phyloP scores from a whole-genome alignment of 1,140 invertebrate genomes.

The Brachionus asplanchnoidis region DNA sequence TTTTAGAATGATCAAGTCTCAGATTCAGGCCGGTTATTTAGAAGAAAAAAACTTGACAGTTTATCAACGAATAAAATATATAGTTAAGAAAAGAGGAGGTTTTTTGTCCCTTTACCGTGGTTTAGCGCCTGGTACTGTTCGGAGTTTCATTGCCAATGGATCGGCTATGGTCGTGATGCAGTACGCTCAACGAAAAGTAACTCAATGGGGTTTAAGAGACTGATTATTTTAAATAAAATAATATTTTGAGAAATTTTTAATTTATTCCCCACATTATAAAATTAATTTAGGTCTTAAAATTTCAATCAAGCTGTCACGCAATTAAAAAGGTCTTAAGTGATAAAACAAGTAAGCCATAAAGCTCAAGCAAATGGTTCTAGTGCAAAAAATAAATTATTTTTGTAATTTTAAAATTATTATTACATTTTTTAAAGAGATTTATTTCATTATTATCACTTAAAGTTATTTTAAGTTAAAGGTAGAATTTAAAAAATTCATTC shows the following conservation, averaged over 20 bases:
- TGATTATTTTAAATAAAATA: slow-evolving; percentile 31
- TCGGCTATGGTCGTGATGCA: slow-evolving; percentile 53
- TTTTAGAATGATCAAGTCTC: slow-evolving; percentile 49
- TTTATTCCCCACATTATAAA: background rate
- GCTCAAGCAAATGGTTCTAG: background rate
- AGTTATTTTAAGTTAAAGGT: background rate
- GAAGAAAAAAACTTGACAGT: slow-evolving; percentile 48
- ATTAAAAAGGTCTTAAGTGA: background rate
- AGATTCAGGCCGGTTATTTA: slow-evolving; percentile 50
- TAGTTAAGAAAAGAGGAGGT: slow-evolving; percentile 48
- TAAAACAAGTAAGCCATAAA: background rate
- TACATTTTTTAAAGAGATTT: background rate
- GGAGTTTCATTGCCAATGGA: slow-evolving; percentile 52
- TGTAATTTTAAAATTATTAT: background rate
- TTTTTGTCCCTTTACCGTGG: slow-evolving; percentile 50
- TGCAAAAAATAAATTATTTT: background rate
- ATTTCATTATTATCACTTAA: background rate
- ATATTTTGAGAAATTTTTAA: background rate
- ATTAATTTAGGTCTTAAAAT: background rate
- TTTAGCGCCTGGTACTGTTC: slow-evolving; percentile 48
- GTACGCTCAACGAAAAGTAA: slow-evolving; percentile 51
- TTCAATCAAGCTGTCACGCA: background rate
- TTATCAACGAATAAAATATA: slow-evolving; percentile 46
- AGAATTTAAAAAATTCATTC: background rate
- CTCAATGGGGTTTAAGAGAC: slow-evolving; percentile 48